Base-by-base conservation (phyloP, 2,113 vertebrate species). In the Pygoscelis antarcticus region DNA sequence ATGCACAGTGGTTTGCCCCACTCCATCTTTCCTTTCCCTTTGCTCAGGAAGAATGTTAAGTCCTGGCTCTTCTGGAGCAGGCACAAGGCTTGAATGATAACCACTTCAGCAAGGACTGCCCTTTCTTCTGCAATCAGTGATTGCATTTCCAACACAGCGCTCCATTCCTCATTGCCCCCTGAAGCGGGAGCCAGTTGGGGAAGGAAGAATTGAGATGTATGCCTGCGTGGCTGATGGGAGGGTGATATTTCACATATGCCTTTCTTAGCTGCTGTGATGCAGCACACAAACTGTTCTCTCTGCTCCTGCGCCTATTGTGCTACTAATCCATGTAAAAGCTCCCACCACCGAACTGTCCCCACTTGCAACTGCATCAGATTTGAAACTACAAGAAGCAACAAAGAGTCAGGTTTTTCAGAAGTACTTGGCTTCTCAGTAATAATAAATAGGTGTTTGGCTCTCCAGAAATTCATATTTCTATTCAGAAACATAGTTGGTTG, bases 251-350 rank as follows among this genome's bases (percentile, higher is more conserved):
- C 89, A 93, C 84, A 93, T 86, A 90, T 38, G 74, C 66, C 83
- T 89, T 89, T 90, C 95, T 93, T 93, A 95, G 83, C 58, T 87
- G 78, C 66, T 49, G 46, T 77, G 89, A 91, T 93, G 79, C 87
- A 91, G 80, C 0, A 42, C 60, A 93, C 82, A 95, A 89, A 92
- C 78, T 89, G 82, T 94, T 96, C 91, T 72, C 83, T 83, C 27
- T 93, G 91, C 79, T 93, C 36, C 90, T 87, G 87, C 1, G 16
- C 44, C 74, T 70, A 81, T 85, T 94, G 87, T 70, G 64, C 84
- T 87, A 70, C 65, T 76, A 69, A 93, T 78, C 57, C 51, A n/a
- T 20, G 52, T 61, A 78, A 93, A 79, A 90, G 70, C 84, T 91
- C 89, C 71, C 58, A 87, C 60, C 62, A 40, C 83, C 65, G 47